Conservation (phyloP, 2,888 invertebrate species). For the Heteropelma amictum region DNA sequence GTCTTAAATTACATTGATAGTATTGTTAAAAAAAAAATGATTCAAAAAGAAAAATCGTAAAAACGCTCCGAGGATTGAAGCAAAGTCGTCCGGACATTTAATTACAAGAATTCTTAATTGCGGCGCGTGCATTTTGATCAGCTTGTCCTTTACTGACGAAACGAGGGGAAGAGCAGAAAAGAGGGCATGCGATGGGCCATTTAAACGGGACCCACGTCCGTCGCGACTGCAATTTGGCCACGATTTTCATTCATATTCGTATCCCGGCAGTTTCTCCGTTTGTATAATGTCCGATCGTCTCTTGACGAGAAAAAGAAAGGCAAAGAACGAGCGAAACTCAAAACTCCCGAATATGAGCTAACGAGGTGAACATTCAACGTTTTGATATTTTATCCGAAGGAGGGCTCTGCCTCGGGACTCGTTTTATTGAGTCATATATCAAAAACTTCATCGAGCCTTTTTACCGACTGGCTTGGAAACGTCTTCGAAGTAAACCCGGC, state of each 20-base stretch:
- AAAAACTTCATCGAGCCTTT: conserved; percentile 60
- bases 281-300: conserved; percentile 46
- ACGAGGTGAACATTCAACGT: conserved; percentile 74
- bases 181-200: conserved; percentile 19
- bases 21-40: not conserved
- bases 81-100: conserved; percentile 61
- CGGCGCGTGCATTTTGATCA: conserved; percentile 55
- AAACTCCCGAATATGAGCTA: conserved; percentile 65
- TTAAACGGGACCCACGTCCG: conserved; percentile 46
- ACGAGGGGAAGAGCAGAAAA: not conserved
- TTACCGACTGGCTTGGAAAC: conserved; percentile 24
- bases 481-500: conserved; percentile 26
- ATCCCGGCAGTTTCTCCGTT: too few species aligned
- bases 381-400: conserved; percentile 73
- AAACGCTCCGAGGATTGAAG: conserved; percentile 28
- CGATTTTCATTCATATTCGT: too few species aligned
- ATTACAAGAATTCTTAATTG: conserved; percentile 67
- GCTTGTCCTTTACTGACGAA: conserved; percentile 54
- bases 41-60: not conserved
- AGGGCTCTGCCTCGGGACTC: conserved; percentile 67
- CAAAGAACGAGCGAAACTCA: conserved; percentile 26
- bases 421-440: conserved; percentile 77
- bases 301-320: conserved; percentile 28
- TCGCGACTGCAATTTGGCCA: conserved; percentile 18
- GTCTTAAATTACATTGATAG: too few species aligned